phyloP scores from a whole-genome alignment of 2,888 invertebrate species.

The Phengaris alcon region DNA sequence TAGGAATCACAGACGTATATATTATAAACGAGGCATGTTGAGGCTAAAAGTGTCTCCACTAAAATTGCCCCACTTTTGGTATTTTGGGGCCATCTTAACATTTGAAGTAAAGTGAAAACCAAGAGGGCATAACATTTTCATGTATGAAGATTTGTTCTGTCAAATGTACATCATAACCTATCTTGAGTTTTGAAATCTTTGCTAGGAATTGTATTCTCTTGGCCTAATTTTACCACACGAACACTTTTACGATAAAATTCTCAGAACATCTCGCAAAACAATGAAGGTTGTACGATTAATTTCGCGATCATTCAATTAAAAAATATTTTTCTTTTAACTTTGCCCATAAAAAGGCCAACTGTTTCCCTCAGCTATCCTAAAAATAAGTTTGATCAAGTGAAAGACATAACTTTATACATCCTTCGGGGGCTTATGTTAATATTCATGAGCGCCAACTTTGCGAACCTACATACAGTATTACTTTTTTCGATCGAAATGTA shows the following conservation, averaged over 20 bases:
- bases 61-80: too few relatives aligned
- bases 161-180: neutral
- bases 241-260: neutral
- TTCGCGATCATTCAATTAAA: constrained; percentile 33
- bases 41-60: too few relatives aligned
- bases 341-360: constrained; percentile 34
- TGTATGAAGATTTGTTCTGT: too few relatives aligned
- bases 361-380: constrained; percentile 31
- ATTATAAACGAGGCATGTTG: too few relatives aligned
- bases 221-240: neutral
- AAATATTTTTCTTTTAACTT: constrained; percentile 33
- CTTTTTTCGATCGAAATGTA: neutral
- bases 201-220: neutral
- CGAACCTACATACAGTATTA: constrained; percentile 57
- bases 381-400: constrained; percentile 73
- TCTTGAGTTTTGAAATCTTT: neutral
- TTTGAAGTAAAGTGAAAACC: too few relatives aligned
- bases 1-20: too few relatives aligned
- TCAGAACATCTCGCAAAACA: neutral
- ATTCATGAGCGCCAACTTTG: constrained; percentile 74
- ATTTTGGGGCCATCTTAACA: too few relatives aligned
- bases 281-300: constrained; percentile 24
- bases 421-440: constrained; percentile 71
- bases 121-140: too few relatives aligned
- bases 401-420: constrained; percentile 71